Evolutionary conservation across 2,888 invertebrate species (phyloP), one percentile per base, ranked within the genome.

Genomic region (Marronus borbonicus): DNA sequence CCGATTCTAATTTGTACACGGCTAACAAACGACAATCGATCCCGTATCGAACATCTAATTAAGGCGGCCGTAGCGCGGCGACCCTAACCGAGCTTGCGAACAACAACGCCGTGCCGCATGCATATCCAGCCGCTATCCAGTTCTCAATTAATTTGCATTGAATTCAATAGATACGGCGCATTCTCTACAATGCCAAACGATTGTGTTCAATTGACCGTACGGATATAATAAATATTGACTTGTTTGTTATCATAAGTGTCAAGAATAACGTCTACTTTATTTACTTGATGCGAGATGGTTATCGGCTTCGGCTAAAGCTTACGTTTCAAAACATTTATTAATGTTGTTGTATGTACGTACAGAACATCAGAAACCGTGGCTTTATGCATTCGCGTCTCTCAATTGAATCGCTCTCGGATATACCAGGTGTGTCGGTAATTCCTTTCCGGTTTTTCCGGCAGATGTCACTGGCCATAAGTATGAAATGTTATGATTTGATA

Each of bases 101-200:
- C 12, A 44, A 44, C 44, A 44, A 44, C 44, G 44, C 10, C 44
- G 44, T 44, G 44, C 12, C 44, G 12, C 10, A 44, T 12, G 44
- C 12, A 44, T 44, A 44, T 44, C 44, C 8, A 44, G 44, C 44
- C 44, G 44, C 44, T 44, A 44, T 44, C 44, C 44, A 44, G 10
- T 44, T 81, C 85, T 84, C 86, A 85, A 86, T 87, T 86, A 86
- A 87, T 87, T 87, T 87, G 86, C 86, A 86, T 87, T 87, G 86
- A 86, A 86, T 87, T 82, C 84, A 83, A 81, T 81, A 81, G 66
- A 24, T 62, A 62, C 62, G 17, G 28, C 62, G 62, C 82, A 78
- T 77, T 79, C 80, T 78, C 76, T 66, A 82, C 81, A 82, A 81
- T 81, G 80, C 82, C 80, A 62, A 80, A 81, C 82, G 82, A 83